Evolutionary conservation across 2,888 invertebrate genomes (phyloP).

Genomic region (Cyclophora albipunctata): DNA sequence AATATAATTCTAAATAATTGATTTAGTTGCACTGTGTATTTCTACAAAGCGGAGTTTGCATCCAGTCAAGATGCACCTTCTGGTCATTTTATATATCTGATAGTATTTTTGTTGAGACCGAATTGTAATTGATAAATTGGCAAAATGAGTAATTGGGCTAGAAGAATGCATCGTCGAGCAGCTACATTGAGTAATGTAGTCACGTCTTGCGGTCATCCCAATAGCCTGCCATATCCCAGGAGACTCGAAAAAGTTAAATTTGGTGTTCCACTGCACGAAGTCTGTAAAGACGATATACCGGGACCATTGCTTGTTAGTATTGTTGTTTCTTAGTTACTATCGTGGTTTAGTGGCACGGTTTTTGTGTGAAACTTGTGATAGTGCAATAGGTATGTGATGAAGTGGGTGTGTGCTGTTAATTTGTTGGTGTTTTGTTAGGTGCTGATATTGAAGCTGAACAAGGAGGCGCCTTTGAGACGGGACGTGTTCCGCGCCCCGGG

Average conservation of each 20-base stretch:
- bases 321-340: conserved; percentile 3
- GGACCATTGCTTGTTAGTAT: conserved; percentile 89
- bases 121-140: conserved; percentile 16
- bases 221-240: conserved; percentile 85
- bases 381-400: not conserved
- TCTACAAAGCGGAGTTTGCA: too few species aligned
- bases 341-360: not conserved
- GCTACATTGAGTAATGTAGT: conserved; percentile 93
- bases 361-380: not conserved
- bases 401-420: conserved; percentile 1
- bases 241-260: conserved; percentile 95
- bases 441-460: conserved; percentile 93
- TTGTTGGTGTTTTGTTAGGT: conserved; percentile 74
- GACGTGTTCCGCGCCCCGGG: conserved; percentile 97
- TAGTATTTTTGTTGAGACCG: conserved; percentile 14
- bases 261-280: conserved; percentile 92
- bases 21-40: too few species aligned
- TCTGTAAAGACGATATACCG: conserved; percentile 96
- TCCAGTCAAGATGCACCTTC: conserved; percentile 22
- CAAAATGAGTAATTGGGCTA: conserved; percentile 92
- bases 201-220: conserved; percentile 92
- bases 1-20: not conserved
- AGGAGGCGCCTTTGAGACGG: conserved; percentile 93
- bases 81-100: conserved; percentile 17
- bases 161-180: conserved; percentile 93